These are phyloP conservation scores for Andrena cerasifolii DNA, from an alignment of 1,140 invertebrate species.

Conservation along the genomic window DNA sequence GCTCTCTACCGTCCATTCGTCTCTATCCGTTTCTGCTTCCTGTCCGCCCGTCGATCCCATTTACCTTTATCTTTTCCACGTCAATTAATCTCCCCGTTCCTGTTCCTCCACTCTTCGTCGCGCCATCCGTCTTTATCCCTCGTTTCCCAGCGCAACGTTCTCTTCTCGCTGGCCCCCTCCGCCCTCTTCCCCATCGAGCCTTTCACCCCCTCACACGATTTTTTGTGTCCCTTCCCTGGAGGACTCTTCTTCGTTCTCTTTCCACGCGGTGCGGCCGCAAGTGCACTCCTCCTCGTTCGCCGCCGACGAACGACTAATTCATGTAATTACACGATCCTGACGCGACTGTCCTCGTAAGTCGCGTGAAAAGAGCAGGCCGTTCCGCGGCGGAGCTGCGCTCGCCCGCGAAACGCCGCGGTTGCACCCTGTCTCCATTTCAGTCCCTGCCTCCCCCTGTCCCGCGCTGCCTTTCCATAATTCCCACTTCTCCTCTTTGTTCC, in stretches of 20 bases:
- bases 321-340: conserved; percentile 73
- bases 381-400: conserved; percentile 2
- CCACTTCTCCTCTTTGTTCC: not conserved
- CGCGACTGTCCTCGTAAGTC: conserved; percentile 39
- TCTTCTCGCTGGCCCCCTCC: no score
- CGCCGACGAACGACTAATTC: conserved; percentile 67
- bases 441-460: not conserved
- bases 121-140: conserved; percentile 29
- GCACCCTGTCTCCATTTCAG: not conserved
- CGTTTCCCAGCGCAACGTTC: not conserved
- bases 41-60: conserved; percentile 19
- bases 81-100: conserved; percentile 24
- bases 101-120: not conserved
- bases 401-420: conserved; percentile 41
- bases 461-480: no score
- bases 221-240: not conserved
- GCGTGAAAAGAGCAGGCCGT: conserved; percentile 22
- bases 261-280: not conserved
- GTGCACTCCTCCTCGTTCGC: conserved; percentile 37
- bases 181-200: not conserved
- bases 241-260: conserved; percentile 21
- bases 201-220: not conserved
- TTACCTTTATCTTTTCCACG: conserved; percentile 27
- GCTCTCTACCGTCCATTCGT: not conserved
- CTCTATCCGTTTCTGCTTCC: conserved; percentile 29